Base-by-base conservation (phyloP, 2,888 invertebrate species). In the Drosophila pegasa region DNA sequence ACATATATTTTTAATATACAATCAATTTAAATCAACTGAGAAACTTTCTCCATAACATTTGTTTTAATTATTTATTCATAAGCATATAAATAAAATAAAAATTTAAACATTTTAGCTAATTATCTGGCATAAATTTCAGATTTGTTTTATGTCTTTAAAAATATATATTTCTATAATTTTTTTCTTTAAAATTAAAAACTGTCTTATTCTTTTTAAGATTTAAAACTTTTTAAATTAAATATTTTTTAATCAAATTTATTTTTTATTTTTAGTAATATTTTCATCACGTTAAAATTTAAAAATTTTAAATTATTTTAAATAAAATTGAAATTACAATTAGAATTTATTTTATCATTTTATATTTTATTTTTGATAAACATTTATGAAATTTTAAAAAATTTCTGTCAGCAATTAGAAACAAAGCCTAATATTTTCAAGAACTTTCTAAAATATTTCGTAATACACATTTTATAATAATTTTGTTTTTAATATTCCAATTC, bases 41-140 rank as follows among this genome's bases (percentile, higher is more conserved):
- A 16, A 45, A 27, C 10, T 45, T 45, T 27, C 43, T 27, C 22
- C n/a, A 43, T 8, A 22, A 40, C 22, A 43, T 43, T 43, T 25
- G 25, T 5, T 5, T 5, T 9, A 41, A 43, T 43, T 9, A 25
- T 25, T n/a, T 25, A 43, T 43, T 45, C 25, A 10, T 16, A 16
- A 0, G 1, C 41, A 22, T 2, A 41, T 10, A 8, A n/a, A 22
- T 22, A 22, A 22, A 41, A 22, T 3, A 9, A 22, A 4, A n/a
- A 4, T n/a, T 25, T 9, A 4, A 43, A 9, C 12, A n/a, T 25
- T 43, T 14, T n/a, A 2, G 16, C 10, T n/a, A 27, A 25, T 9
- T 9, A 6, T 27, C 27, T 45, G 6, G 0, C 12, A 6, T 2
- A 8, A 47, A 18, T 18, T 47, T 31, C 8, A 8, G 14, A 4